Evolutionary conservation across 2,888 invertebrate genomes (phyloP).

Genomic region (Trichogramma evanescens): DNA sequence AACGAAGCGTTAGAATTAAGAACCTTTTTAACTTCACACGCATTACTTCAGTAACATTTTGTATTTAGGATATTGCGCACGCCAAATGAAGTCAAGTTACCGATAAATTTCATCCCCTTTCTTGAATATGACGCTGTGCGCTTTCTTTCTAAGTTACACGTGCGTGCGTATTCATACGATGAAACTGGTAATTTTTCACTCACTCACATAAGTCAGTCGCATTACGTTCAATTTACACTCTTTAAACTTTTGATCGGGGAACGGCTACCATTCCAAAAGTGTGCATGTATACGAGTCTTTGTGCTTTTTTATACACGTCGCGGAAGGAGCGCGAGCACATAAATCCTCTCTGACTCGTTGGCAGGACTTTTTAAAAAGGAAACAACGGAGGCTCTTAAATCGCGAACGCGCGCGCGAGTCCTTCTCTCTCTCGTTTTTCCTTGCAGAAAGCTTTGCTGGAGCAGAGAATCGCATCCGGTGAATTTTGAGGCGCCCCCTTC

Average conservation of each 20-base stretch:
- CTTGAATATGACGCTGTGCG: too few relatives aligned
- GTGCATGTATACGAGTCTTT: background rate
- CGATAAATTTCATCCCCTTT: too few relatives aligned
- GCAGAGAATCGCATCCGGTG: too few relatives aligned
- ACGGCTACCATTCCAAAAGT: background rate
- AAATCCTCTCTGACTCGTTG: slow-evolving; percentile 9
- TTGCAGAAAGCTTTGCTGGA: too few relatives aligned
- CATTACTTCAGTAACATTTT: too few relatives aligned
- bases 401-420: slow-evolving; percentile 1
- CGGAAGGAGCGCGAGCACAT: slow-evolving; percentile 9
- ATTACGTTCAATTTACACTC: slow-evolving; percentile 22
- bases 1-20: too few relatives aligned
- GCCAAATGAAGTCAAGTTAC: too few relatives aligned
- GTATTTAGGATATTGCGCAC: too few relatives aligned
- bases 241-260: slow-evolving; percentile 16
- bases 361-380: slow-evolving; percentile 6
- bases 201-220: slow-evolving; percentile 14
- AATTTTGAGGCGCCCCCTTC: too few relatives aligned
- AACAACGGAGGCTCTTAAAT: slow-evolving; percentile 18
- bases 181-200: slow-evolving; percentile 5
- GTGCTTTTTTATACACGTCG: slow-evolving; percentile 11
- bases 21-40: too few relatives aligned
- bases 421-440: slow-evolving; percentile 3
- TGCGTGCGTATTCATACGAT: background rate
- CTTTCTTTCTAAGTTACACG: background rate